phyloP scores from a whole-genome alignment of 2,888 invertebrate species.

The Drosophila pseudotalamancana region DNA sequence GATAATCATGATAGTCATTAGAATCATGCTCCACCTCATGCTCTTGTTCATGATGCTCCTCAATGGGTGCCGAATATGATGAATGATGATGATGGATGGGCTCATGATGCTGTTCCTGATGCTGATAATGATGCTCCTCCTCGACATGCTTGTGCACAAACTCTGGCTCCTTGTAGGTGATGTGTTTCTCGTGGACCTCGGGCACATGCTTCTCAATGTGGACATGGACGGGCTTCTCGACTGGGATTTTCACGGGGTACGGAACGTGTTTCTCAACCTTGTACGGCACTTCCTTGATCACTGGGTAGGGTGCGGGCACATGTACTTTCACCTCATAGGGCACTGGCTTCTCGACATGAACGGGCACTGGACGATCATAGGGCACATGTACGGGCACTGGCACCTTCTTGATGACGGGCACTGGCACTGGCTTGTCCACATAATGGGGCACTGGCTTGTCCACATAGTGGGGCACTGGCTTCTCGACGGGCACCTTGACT shows the following conservation, averaged over 20 bases:
- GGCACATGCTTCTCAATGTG: conserved; percentile 91
- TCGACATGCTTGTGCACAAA: conserved; percentile 86
- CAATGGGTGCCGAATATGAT: conserved; percentile 66
- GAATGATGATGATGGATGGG: conserved; percentile 72
- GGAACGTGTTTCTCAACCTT: conserved; percentile 89
- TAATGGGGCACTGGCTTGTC: conserved; percentile 89
- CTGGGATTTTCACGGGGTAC: conserved; percentile 89
- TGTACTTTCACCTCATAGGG: conserved; percentile 90
- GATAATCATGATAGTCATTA: conserved; percentile 80
- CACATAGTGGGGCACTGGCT: conserved; percentile 88
- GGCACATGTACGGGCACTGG: conserved; percentile 88
- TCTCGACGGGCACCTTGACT: conserved; percentile 88
- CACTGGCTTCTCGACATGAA: conserved; percentile 90
- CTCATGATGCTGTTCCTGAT: conserved; percentile 47
- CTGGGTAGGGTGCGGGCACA: conserved; percentile 88
- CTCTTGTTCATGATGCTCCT: conserved; percentile 79
- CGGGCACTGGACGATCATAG: conserved; percentile 87
- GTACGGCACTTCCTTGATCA: conserved; percentile 88
- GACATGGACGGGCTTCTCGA: conserved; percentile 89
- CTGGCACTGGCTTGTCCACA: conserved; percentile 86
- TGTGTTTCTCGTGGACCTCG: conserved; percentile 86
- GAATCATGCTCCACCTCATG: conserved; percentile 81
- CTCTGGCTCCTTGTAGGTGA: conserved; percentile 90
- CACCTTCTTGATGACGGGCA: conserved; percentile 87
- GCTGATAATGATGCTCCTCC: conserved; percentile 79